Evolutionary conservation across 2,113 vertebrate genomes (phyloP).

Genomic region (Eira barbara): DNA sequence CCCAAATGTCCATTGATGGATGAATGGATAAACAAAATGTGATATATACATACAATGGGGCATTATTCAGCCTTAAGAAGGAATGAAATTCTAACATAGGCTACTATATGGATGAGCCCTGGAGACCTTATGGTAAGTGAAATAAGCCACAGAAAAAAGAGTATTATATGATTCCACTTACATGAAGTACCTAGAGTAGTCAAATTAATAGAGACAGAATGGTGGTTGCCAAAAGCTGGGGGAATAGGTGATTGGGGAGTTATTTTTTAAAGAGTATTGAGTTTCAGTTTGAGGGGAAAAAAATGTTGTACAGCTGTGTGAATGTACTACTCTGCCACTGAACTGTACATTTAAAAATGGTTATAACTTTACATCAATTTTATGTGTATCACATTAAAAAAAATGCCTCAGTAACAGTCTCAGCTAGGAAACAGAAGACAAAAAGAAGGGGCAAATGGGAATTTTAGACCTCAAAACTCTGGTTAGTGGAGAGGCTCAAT

Average conservation of each 20-base stretch:
- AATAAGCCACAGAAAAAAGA: background rate
- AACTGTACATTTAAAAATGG: background rate
- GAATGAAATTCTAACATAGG: background rate
- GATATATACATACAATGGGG: background rate
- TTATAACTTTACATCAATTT: background rate
- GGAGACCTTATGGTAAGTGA: background rate
- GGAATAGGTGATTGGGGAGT: background rate
- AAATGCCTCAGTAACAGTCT: background rate
- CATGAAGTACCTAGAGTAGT: background rate
- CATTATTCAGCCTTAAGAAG: background rate
- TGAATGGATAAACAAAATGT: background rate
- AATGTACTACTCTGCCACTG: background rate
- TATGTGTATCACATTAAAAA: background rate
- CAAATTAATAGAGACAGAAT: background rate
- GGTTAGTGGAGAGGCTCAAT: background rate
- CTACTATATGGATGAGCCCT: background rate
- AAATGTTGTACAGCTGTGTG: background rate
- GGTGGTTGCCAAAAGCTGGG: background rate
- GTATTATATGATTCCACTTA: background rate
- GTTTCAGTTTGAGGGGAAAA: background rate
- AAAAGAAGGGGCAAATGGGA: background rate
- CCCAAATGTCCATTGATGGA: background rate
- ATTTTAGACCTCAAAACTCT: background rate
- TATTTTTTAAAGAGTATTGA: background rate
- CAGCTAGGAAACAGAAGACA: background rate